Evolutionary conservation across 2,113 vertebrate genomes (phyloP).

Genomic region (Cyrtonyx montezumae): DNA sequence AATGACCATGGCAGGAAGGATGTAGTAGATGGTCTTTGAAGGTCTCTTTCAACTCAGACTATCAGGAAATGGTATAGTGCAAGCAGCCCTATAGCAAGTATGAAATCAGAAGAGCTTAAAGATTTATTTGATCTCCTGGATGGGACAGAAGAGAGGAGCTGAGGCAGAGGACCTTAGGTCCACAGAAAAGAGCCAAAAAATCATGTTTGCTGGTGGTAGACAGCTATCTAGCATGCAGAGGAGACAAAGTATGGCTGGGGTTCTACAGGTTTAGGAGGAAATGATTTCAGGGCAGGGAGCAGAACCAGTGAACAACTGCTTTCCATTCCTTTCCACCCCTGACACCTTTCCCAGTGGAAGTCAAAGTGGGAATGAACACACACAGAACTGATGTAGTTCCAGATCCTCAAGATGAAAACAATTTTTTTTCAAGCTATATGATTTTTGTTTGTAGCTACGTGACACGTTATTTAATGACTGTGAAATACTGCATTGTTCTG

Average conservation of each 20-base stretch:
- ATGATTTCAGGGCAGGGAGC: slow-evolving; percentile 29
- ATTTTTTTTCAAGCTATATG: slow-evolving; percentile 43
- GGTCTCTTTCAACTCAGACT: not conserved
- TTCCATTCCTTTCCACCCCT: not conserved
- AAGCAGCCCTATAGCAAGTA: not conserved
- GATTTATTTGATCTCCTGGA: not conserved
- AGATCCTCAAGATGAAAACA: slow-evolving; percentile 39
- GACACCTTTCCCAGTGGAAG: slow-evolving; percentile 15
- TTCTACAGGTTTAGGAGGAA: slow-evolving; percentile 16
- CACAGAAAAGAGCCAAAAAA: not conserved
- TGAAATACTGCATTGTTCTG: slow-evolving; percentile 33
- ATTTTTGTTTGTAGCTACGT: slow-evolving; percentile 58
- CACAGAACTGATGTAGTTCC: not conserved
- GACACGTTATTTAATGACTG: slow-evolving; percentile 44
- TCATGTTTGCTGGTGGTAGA: no score
- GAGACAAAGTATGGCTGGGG: not conserved
- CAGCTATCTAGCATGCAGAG: no score
- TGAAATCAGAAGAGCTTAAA: not conserved
- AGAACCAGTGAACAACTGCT: not conserved
- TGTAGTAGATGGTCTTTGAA: not conserved
- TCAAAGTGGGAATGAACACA: slow-evolving; percentile 54
- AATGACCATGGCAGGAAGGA: not conserved
- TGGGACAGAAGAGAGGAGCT: not conserved
- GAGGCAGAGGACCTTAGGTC: not conserved
- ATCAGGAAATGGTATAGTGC: not conserved